Conservation (phyloP, 2,888 invertebrate genomes). For the Coenonympha arcania region DNA sequence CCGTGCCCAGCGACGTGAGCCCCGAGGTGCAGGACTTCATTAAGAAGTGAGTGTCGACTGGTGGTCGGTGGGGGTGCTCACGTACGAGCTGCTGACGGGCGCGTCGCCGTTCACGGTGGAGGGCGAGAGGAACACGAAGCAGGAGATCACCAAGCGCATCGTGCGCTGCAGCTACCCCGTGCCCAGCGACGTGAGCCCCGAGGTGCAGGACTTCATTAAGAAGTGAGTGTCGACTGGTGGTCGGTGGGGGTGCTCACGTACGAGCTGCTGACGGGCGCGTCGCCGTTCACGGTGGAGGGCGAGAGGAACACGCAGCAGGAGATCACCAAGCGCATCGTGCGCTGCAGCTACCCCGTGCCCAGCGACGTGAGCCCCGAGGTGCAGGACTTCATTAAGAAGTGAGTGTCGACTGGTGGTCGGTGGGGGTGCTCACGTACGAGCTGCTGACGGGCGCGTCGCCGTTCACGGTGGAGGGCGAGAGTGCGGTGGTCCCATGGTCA, state of each 20-base stretch:
- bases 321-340: too few relatives aligned
- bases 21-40: constrained; percentile 73
- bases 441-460: constrained; percentile 97
- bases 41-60: too few relatives aligned
- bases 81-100: constrained; percentile 96
- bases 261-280: constrained; percentile 96
- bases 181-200: constrained; percentile 83
- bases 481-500: too few relatives aligned
- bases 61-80: constrained; percentile 98
- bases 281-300: constrained; percentile 97
- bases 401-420: constrained; percentile 99
- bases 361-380: too few relatives aligned
- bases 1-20: constrained; percentile 88
- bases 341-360: too few relatives aligned
- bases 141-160: constrained; percentile 94
- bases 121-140: constrained; percentile 93
- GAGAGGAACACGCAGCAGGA: constrained; percentile 94
- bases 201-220: too few relatives aligned
- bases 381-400: too few relatives aligned
- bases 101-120: constrained; percentile 98
- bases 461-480: constrained; percentile 97
- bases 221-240: constrained; percentile 99
- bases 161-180: constrained; percentile 91
- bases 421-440: constrained; percentile 97
- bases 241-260: constrained; percentile 97